Percentiles rank a stretch among this genome's conserved stretches.
phyloP scores from a whole-genome alignment of 1,140 invertebrate genomes.

The Camponotus pennsylvanicus region DNA sequence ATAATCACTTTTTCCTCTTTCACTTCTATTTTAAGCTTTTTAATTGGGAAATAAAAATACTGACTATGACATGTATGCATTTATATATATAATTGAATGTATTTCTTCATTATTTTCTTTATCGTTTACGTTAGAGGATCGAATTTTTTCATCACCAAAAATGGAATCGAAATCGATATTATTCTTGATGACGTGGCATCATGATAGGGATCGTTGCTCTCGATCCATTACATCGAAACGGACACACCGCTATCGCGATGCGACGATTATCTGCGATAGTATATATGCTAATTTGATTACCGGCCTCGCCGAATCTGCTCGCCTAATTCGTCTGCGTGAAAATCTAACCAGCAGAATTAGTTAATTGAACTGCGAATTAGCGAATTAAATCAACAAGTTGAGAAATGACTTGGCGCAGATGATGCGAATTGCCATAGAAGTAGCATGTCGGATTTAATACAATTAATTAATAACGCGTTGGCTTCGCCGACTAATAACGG shows the following conservation, averaged over 20 bases:
- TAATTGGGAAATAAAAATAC: neutral
- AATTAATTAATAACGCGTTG: conserved; percentile 49
- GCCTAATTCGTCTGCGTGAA: conserved; percentile 50
- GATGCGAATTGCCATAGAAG: conserved; percentile 25
- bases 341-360: conserved; percentile 51
- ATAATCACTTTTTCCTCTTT: neutral
- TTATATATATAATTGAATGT: neutral
- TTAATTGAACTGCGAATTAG: conserved; percentile 61
- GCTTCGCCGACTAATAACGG: neutral
- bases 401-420: conserved; percentile 42
- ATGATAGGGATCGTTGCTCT: conserved; percentile 30
- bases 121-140: neutral
- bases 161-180: conserved; percentile 6
- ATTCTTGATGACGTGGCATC: neutral
- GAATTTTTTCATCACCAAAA: neutral
- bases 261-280: conserved; percentile 36
- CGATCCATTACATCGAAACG: conserved; percentile 20
- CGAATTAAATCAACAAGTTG: conserved; percentile 64
- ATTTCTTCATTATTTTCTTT: neutral
- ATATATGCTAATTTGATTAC: conserved; percentile 50
- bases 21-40: neutral
- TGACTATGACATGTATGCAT: neutral
- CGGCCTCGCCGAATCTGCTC: conserved; percentile 11
- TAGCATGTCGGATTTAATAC: conserved; percentile 12
- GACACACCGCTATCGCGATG: neutral